These are phyloP conservation scores for Eurytoma adleriae DNA, from an alignment of 2,888 invertebrate species.

Conservation along the genomic window DNA sequence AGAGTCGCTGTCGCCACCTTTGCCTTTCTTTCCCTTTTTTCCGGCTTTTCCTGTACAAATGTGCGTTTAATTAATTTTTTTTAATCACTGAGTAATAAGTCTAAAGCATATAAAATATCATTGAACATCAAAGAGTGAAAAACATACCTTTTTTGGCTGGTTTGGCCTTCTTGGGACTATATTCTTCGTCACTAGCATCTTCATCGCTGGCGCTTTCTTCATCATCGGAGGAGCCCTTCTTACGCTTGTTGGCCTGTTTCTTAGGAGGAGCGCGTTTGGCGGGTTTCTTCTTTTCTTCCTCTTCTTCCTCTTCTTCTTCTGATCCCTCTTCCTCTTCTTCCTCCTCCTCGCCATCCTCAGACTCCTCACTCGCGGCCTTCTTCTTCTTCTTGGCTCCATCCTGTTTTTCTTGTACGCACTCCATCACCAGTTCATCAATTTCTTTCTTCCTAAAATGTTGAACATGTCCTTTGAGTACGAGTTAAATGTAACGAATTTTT, in stretches of 20 bases:
- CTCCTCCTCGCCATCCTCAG: conserved; percentile 77
- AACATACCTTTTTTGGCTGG: conserved; percentile 51
- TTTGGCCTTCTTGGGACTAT: conserved; percentile 80
- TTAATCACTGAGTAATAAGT: not conserved
- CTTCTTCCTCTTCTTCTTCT: conserved; percentile 76
- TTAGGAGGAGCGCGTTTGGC: conserved; percentile 79
- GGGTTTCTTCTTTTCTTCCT: conserved; percentile 79
- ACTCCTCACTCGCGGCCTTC: conserved; percentile 74
- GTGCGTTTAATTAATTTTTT: not conserved
- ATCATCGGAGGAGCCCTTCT: conserved; percentile 77
- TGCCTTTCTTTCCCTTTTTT: conserved; percentile 76
- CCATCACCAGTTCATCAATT: conserved; percentile 93
- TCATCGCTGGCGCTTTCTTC: conserved; percentile 78
- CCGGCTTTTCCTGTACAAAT: conserved; percentile 69
- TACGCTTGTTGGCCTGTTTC: conserved; percentile 77
- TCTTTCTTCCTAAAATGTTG: conserved; percentile 83
- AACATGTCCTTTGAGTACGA: too few species aligned
- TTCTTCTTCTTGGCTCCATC: conserved; percentile 75
- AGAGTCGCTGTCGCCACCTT: conserved; percentile 82
- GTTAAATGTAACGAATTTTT: too few species aligned
- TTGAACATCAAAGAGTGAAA: not conserved
- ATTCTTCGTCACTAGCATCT: conserved; percentile 80
- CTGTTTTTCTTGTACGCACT: conserved; percentile 79
- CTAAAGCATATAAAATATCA: too few species aligned
- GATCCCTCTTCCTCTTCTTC: conserved; percentile 77